phyloP scores from a whole-genome alignment of 1,140 invertebrate genomes.

The Metopolophium dirhodum region DNA sequence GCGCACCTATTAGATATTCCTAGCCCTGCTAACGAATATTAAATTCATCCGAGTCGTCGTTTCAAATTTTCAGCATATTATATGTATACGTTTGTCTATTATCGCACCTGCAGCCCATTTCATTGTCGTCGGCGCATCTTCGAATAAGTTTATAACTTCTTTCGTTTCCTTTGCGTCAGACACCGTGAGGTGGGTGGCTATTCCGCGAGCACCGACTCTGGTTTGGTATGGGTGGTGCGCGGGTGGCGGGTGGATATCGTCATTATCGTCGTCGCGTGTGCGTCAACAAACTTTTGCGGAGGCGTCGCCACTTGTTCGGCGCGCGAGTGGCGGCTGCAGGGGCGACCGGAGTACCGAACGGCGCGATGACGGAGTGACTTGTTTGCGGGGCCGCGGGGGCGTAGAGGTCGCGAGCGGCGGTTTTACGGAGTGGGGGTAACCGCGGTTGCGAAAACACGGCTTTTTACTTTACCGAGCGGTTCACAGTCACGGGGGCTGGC shows the following conservation, averaged over 20 bases:
- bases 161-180: neutral
- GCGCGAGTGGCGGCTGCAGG: neutral
- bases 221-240: neutral
- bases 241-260: neutral
- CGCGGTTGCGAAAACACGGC: slow-evolving; percentile 27
- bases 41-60: too few species aligned
- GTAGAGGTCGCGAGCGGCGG: neutral
- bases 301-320: neutral
- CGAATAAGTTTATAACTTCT: neutral
- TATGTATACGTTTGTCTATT: too few species aligned
- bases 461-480: slow-evolving; percentile 52
- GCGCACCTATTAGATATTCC: too few species aligned
- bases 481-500: neutral
- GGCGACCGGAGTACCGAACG: neutral
- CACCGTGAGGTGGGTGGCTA: too few species aligned
- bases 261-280: neutral
- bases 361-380: neutral
- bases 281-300: neutral
- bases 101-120: too few species aligned
- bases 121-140: neutral
- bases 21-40: too few species aligned
- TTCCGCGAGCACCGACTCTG: neutral
- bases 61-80: too few species aligned
- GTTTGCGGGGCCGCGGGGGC: neutral
- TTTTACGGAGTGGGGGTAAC: neutral